Conservation (phyloP, 2,888 invertebrate genomes). For the Odontocolon sp. region DNA sequence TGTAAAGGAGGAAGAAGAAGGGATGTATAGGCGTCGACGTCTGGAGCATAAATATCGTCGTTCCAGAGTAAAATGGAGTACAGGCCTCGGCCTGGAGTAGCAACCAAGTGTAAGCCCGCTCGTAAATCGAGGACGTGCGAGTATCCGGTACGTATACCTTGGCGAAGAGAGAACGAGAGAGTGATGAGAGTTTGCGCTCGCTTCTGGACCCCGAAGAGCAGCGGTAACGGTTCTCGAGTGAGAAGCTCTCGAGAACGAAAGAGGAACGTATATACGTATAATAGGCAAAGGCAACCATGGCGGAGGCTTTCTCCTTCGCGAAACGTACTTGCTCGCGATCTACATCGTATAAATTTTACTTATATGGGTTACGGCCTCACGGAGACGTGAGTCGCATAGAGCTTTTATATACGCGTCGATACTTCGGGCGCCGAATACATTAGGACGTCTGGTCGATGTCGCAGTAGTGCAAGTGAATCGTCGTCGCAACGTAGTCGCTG, state of each 20-base stretch:
- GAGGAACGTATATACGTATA: slow-evolving; percentile 3
- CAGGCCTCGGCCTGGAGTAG: slow-evolving; percentile 51
- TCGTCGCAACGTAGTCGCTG: slow-evolving; percentile 31
- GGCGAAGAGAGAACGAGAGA: background rate
- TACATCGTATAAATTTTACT: slow-evolving; percentile 59
- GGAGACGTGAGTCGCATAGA: slow-evolving; percentile 54
- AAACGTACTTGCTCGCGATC: slow-evolving; percentile 55
- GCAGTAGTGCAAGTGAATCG: slow-evolving; percentile 32
- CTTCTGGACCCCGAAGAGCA: slow-evolving; percentile 32
- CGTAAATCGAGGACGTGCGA: slow-evolving; percentile 61
- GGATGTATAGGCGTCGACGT: slow-evolving; percentile 54
- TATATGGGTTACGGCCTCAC: slow-evolving; percentile 48
- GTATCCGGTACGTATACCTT: slow-evolving; percentile 25
- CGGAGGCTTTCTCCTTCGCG: slow-evolving; percentile 26
- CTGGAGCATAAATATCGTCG: slow-evolving; percentile 58
- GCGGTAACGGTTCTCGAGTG: slow-evolving; percentile 5
- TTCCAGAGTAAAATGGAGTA: slow-evolving; percentile 56
- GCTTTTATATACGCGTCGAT: slow-evolving; percentile 64
- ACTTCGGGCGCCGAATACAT: slow-evolving; percentile 73
- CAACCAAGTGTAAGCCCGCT: slow-evolving; percentile 55
- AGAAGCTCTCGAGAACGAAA: background rate
- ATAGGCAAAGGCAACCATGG: slow-evolving; percentile 5
- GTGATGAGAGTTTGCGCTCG: slow-evolving; percentile 3
- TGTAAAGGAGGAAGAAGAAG: background rate
- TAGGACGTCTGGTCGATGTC: slow-evolving; percentile 63